A percentile compares a stretch with the other conserved stretches of the same genome.
phyloP scores from a whole-genome alignment of 2,113 vertebrate species.

The Setophaga kirtlandii region DNA sequence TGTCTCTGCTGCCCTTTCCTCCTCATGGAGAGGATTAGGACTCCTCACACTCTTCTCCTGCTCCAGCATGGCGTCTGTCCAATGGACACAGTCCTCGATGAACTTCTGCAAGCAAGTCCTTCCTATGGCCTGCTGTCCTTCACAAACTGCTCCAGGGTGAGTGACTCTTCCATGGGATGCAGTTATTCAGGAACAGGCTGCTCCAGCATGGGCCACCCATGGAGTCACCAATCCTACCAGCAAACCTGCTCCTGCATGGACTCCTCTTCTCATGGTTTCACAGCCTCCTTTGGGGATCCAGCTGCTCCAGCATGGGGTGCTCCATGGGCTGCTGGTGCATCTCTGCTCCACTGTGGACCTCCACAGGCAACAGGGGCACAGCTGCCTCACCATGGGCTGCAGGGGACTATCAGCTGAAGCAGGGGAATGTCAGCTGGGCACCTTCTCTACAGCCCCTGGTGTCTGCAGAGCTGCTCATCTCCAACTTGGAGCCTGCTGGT shows the following conservation, averaged over 20 bases:
- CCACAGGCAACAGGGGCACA: neutral
- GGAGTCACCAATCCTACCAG: neutral
- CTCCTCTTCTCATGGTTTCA: neutral
- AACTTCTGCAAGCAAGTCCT: neutral
- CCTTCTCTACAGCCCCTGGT: too few species aligned
- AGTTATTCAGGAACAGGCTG: neutral
- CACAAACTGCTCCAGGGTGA: neutral
- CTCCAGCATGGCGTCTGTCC: neutral
- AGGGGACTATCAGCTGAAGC: neutral
- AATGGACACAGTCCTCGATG: neutral
- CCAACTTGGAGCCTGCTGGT: neutral
- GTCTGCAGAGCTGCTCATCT: neutral
- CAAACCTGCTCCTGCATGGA: neutral
- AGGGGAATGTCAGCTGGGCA: neutral
- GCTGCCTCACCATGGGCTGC: too few species aligned
- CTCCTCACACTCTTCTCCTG: neutral
- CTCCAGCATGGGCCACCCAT: neutral
- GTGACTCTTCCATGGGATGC: neutral
- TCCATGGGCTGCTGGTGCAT: neutral
- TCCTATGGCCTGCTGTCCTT: neutral
- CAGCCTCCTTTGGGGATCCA: neutral
- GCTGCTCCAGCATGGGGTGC: neutral
- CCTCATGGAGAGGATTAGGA: neutral
- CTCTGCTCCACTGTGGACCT: neutral
- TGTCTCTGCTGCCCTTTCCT: neutral